These are phyloP conservation scores for Eremobia ochroleuca DNA, from an alignment of 2,888 invertebrate genomes.

Conservation along the genomic window DNA sequence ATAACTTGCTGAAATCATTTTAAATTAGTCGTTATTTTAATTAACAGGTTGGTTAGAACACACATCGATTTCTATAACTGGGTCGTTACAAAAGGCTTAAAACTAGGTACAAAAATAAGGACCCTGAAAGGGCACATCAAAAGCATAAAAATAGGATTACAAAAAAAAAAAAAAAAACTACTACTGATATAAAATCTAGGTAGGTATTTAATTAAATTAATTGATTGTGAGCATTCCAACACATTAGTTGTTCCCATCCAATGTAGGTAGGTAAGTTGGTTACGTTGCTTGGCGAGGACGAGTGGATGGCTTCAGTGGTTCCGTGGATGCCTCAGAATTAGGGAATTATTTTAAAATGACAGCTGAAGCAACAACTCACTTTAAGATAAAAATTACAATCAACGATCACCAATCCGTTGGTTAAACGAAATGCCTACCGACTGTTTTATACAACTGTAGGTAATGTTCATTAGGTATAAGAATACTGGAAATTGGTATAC, in stretches of 20 bases:
- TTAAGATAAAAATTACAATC: background rate
- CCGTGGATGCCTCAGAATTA: background rate
- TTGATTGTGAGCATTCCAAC: background rate
- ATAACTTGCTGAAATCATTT: conserved; percentile 76
- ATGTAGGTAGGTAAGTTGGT: background rate
- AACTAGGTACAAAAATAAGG: too few relatives aligned
- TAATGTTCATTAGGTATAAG: too few relatives aligned
- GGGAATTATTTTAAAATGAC: background rate
- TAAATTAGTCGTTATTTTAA: background rate
- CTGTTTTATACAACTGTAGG: background rate
- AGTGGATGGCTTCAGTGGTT: background rate
- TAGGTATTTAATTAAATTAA: background rate
- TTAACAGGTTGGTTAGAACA: background rate
- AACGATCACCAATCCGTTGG: background rate
- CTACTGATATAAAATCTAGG: background rate
- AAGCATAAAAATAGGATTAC: background rate
- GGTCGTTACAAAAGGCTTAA: background rate
- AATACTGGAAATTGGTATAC: background rate
- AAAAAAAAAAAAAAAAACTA: background rate
- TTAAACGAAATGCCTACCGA: background rate
- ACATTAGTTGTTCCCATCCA: background rate
- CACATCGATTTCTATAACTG: background rate
- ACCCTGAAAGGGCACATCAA: too few relatives aligned
- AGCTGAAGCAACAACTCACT: background rate
- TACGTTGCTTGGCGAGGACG: too few relatives aligned